phyloP scores from a whole-genome alignment of 92 coral and sea anemone genomes.

The Diadumene lineata region DNA sequence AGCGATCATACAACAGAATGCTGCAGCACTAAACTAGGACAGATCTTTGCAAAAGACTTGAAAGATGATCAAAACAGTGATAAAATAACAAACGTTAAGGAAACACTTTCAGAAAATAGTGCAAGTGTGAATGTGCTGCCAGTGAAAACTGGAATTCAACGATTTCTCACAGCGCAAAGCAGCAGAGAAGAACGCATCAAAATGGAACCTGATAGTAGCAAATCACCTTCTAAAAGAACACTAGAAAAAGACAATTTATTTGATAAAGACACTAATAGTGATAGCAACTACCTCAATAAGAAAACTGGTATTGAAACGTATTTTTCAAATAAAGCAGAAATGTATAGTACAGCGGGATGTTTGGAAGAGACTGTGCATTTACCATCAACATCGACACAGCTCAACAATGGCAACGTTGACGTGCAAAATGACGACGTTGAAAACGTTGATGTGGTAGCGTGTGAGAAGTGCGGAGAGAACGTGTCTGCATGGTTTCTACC shows the following conservation, averaged over 20 bases:
- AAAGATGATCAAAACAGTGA: too few species aligned
- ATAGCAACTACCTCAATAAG: not conserved
- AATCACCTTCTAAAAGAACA: too few species aligned
- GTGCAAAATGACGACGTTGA: constrained; percentile 24
- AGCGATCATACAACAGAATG: not conserved
- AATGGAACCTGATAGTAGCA: not conserved
- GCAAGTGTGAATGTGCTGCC: not conserved
- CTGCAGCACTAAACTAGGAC: not conserved
- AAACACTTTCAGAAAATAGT: not conserved
- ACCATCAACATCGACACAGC: not conserved
- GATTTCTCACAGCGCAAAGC: not conserved
- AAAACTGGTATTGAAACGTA: constrained; percentile 13
- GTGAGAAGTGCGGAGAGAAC: constrained; percentile 65
- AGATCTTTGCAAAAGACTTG: too few species aligned
- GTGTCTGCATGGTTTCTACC: constrained; percentile 61
- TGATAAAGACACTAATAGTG: not conserved
- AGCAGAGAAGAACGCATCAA: not conserved
- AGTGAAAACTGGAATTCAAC: not conserved
- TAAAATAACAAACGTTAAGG: not conserved
- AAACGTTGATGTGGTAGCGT: constrained; percentile 27
- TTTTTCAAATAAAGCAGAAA: constrained; percentile 2
- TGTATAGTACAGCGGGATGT: not conserved
- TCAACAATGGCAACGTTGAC: not conserved
- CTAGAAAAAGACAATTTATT: not conserved
- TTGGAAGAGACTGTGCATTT: too few species aligned